phyloP scores from a whole-genome alignment of 2,888 invertebrate genomes.

The Campoplex capitator region DNA sequence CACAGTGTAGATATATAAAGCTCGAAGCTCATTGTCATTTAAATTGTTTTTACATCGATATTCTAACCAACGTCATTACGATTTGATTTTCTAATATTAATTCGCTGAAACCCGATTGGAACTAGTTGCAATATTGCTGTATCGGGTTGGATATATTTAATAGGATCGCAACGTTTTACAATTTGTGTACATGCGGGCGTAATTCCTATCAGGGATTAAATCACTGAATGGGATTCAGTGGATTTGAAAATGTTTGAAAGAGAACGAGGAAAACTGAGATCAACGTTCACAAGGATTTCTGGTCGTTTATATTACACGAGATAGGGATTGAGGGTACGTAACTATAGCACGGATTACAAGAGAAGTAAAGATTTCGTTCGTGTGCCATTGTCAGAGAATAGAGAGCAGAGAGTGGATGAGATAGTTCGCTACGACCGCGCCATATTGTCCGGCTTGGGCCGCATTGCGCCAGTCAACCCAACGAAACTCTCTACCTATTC shows the following conservation, averaged over 20 bases:
- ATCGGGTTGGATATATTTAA: conserved; percentile 7
- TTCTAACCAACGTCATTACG: background rate
- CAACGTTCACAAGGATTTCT: conserved; percentile 25
- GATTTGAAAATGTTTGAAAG: conserved; percentile 14
- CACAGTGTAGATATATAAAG: too few species aligned
- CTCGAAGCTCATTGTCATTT: too few species aligned
- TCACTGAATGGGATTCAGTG: background rate
- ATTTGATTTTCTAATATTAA: background rate
- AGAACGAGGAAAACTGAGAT: background rate
- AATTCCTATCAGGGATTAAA: conserved; percentile 7
- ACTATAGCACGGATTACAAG: conserved; percentile 47
- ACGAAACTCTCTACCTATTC: conserved; percentile 70
- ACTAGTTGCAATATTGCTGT: background rate
- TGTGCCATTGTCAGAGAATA: conserved; percentile 12
- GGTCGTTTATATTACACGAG: background rate
- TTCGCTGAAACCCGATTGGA: background rate
- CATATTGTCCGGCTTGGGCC: conserved; percentile 82
- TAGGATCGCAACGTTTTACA: conserved; percentile 9
- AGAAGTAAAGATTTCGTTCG: conserved; percentile 42
- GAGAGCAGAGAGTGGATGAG: conserved; percentile 58
- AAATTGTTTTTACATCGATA: background rate
- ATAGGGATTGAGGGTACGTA: conserved; percentile 26
- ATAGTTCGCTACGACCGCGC: conserved; percentile 74
- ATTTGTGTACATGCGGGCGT: background rate
- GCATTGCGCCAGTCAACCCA: conserved; percentile 83